Conservation (phyloP, 2,113 vertebrate genomes). For the Brachypteracias leptosomus region DNA sequence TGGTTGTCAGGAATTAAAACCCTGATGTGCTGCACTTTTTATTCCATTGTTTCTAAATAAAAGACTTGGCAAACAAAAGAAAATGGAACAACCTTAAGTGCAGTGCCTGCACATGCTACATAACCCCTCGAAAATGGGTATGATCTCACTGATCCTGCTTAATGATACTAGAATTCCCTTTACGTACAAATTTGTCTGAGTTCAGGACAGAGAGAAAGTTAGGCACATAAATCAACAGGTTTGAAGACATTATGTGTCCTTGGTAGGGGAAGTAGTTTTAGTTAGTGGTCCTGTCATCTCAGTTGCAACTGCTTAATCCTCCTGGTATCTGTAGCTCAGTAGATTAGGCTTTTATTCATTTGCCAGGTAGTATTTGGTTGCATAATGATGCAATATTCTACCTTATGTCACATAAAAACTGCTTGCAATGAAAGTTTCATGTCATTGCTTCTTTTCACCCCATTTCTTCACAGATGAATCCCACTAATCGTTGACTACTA, state of each 20-base stretch:
- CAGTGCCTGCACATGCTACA: not conserved
- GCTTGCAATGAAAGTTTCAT: not conserved
- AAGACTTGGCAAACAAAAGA: constrained; percentile 31
- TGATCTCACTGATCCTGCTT: not conserved
- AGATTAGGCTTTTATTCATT: not conserved
- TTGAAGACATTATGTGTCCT: not conserved
- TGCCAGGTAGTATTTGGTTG: not conserved
- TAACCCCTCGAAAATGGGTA: not conserved
- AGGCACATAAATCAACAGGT: not conserved
- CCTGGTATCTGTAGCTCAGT: not conserved
- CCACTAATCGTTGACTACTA: constrained; percentile 24
- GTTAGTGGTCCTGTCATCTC: not conserved
- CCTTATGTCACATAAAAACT: not conserved
- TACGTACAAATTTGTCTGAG: not conserved
- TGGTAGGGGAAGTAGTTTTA: not conserved
- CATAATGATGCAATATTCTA: not conserved
- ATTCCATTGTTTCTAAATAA: constrained; percentile 33
- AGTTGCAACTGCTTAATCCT: not conserved
- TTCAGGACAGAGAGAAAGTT: not conserved
- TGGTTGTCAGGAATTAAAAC: constrained; percentile 14
- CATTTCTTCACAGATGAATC: not conserved
- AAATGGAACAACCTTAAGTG: constrained; percentile 21
- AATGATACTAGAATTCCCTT: not conserved
- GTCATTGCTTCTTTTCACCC: not conserved
- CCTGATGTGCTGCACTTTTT: constrained; percentile 15